phyloP scores from a whole-genome alignment of 1,140 invertebrate genomes.

The Gonioctena quinquepunctata region DNA sequence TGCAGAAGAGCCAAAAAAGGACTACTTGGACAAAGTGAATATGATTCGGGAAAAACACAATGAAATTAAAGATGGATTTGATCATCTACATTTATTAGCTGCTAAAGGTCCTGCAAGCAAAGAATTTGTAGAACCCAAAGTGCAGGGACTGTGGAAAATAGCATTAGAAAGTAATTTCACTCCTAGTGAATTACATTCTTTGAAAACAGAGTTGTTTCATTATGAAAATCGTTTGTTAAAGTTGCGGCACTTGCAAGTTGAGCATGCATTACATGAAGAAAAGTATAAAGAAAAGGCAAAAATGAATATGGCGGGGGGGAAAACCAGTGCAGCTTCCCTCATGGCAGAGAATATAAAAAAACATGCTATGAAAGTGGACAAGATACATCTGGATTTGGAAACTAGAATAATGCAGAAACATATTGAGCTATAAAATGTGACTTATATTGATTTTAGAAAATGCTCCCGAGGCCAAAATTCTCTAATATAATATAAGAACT shows the following conservation, averaged over 20 bases:
- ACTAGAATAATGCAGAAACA: constrained; percentile 76
- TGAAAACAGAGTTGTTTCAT: constrained; percentile 86
- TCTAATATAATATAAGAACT: too few species aligned
- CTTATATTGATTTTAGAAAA: too few species aligned
- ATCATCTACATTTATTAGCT: constrained; percentile 74
- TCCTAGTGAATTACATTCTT: constrained; percentile 77
- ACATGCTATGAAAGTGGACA: constrained; percentile 81
- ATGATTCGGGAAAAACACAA: constrained; percentile 76
- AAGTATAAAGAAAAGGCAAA: constrained; percentile 65
- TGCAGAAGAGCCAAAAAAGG: constrained; percentile 68
- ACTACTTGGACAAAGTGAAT: constrained; percentile 68
- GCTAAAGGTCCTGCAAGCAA: constrained; percentile 75
- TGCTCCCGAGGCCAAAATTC: background rate
- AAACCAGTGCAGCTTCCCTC: constrained; percentile 63
- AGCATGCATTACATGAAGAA: constrained; percentile 69
- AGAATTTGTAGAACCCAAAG: constrained; percentile 88
- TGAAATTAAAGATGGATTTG: constrained; percentile 79
- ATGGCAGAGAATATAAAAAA: constrained; percentile 79
- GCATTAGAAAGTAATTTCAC: constrained; percentile 81
- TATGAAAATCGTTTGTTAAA: constrained; percentile 84
- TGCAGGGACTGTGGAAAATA: constrained; percentile 83
- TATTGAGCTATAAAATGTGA: constrained; percentile 71
- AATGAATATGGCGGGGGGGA: constrained; percentile 64
- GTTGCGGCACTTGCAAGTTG: constrained; percentile 77
- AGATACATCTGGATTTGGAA: constrained; percentile 82